These are phyloP conservation scores for Bombus huntii DNA, from an alignment of 1,140 invertebrate genomes.

Conservation along the genomic window DNA sequence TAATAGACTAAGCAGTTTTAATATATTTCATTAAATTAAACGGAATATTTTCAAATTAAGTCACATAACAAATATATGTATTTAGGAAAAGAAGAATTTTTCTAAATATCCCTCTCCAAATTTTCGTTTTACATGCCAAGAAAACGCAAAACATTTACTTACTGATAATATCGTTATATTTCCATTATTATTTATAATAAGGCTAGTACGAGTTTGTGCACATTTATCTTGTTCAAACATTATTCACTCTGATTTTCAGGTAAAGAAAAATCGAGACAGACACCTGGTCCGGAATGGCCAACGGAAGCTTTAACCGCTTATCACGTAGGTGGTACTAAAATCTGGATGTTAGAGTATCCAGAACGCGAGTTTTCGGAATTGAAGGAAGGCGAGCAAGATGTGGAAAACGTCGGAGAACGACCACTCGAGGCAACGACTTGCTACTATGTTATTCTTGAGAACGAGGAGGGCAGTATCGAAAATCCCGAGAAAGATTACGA, in stretches of 20 bases:
- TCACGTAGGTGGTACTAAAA: conserved; percentile 20
- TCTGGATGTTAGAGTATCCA: conserved; percentile 1
- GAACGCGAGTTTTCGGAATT: not conserved
- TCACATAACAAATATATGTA: not conserved
- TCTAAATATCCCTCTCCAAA: too few relatives aligned
- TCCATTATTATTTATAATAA: too few relatives aligned
- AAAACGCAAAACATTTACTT: too few relatives aligned
- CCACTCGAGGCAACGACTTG: conserved; percentile 9
- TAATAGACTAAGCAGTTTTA: too few relatives aligned
- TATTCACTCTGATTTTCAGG: not conserved
- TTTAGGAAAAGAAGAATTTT: too few relatives aligned
- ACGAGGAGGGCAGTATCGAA: not conserved
- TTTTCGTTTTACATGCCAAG: too few relatives aligned
- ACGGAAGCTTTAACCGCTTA: conserved; percentile 28
- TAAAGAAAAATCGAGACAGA: not conserved
- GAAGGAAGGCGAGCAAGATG: not conserved
- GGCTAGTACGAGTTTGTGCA: not conserved
- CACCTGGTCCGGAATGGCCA: conserved; percentile 37
- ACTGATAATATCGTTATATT: too few relatives aligned
- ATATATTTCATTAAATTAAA: not conserved
- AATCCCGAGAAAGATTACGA: not conserved
- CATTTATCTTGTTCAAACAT: not conserved
- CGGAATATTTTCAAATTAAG: not conserved
- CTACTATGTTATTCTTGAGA: not conserved
- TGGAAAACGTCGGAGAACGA: not conserved